These are phyloP conservation scores for Carassius carassius DNA, from an alignment of 2,113 vertebrate species.

Conservation along the genomic window DNA sequence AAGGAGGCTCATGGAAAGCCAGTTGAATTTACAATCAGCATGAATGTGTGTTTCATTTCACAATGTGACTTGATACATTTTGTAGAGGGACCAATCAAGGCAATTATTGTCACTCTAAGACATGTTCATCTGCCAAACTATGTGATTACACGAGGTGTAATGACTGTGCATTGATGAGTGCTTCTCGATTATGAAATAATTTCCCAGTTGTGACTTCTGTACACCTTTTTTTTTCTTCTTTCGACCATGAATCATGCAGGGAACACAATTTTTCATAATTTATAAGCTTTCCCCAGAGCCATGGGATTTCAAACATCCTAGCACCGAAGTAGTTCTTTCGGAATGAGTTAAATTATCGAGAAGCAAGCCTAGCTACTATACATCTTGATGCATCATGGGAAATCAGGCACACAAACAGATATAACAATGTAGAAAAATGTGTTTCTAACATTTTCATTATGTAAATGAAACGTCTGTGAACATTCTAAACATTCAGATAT, in stretches of 20 bases:
- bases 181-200: not conserved
- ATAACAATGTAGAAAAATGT: not conserved
- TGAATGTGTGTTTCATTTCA: not conserved
- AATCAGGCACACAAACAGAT: not conserved
- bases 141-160: not conserved
- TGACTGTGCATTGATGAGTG: not conserved
- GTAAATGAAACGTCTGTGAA: not conserved
- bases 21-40: slow-evolving; percentile 17
- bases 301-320: not conserved
- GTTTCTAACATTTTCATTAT: not conserved
- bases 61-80: not conserved
- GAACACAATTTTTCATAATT: not conserved
- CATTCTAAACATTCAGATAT: not conserved
- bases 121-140: slow-evolving; percentile 25
- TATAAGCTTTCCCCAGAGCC: slow-evolving; percentile 12
- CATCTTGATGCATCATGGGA: not conserved
- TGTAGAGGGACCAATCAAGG: not conserved
- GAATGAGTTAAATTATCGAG: not conserved
- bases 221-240: not conserved
- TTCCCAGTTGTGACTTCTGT: not conserved
- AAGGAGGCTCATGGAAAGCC: not conserved
- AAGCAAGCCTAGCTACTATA: not conserved
- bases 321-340: not conserved
- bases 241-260: not conserved
- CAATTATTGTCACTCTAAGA: slow-evolving; percentile 21